These are phyloP conservation scores for Lasioglossum albipes DNA, from an alignment of 1,140 invertebrate species.

Conservation along the genomic window DNA sequence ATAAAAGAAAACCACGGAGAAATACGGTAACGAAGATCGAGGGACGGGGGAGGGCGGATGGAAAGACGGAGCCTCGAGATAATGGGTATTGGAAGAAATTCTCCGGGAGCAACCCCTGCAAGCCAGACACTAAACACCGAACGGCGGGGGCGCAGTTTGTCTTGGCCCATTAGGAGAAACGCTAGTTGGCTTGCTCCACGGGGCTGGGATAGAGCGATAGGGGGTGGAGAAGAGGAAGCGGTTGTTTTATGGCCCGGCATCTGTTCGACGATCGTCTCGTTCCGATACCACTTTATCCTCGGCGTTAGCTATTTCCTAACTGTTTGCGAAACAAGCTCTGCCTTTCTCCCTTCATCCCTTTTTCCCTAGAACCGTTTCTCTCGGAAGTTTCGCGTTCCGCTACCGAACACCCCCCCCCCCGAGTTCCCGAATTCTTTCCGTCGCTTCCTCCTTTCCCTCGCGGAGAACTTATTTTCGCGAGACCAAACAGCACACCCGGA, in stretches of 20 bases:
- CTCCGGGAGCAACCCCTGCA: constrained; percentile 63
- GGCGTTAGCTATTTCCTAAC: constrained; percentile 79
- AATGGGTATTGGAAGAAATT: constrained; percentile 74
- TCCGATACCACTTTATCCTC: constrained; percentile 81
- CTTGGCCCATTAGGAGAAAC: constrained; percentile 80
- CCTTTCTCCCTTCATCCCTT: constrained; percentile 48
- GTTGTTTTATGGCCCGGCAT: constrained; percentile 80
- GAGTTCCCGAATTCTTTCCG: background rate
- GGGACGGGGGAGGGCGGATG: background rate
- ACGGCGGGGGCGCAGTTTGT: constrained; percentile 78
- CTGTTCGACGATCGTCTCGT: constrained; percentile 81
- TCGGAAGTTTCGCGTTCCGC: constrained; percentile 40
- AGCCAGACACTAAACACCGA: constrained; percentile 73
- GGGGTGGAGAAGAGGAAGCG: constrained; percentile 76
- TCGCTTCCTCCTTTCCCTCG: constrained; percentile 15
- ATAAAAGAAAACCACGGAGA: constrained; percentile 36
- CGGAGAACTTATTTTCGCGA: constrained; percentile 8
- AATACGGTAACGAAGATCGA: constrained; percentile 22
- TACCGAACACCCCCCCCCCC: background rate
- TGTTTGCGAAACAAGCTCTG: constrained; percentile 79
- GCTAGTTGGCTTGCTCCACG: constrained; percentile 76
- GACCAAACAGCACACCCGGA: background rate
- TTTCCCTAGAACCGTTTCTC: constrained; percentile 24
- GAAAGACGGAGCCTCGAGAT: constrained; percentile 60
- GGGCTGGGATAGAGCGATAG: constrained; percentile 66